Percentiles rank a stretch among this genome's conserved stretches.
Conservation (phyloP, 2,888 invertebrate genomes). For the Caradrina clavipalpis region DNA sequence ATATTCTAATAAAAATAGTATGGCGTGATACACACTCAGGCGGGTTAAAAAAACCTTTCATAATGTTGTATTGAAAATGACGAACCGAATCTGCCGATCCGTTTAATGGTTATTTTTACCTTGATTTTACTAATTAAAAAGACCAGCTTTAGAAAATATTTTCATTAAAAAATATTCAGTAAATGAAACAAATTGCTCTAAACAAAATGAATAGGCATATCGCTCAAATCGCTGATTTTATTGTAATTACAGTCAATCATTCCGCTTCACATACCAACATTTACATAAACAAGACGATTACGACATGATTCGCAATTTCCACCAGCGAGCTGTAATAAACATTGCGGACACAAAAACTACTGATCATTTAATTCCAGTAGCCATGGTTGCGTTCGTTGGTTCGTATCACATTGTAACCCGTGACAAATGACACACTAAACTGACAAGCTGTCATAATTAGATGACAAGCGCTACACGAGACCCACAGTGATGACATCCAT, state of each 20-base stretch:
- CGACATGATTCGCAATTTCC: slow-evolving; percentile 18
- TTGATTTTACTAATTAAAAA: background rate
- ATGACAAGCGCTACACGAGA: slow-evolving; percentile 6
- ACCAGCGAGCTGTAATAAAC: slow-evolving; percentile 11
- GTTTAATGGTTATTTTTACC: background rate
- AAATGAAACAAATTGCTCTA: slow-evolving; percentile 4
- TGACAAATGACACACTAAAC: background rate
- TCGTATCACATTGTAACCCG: background rate
- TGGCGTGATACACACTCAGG: background rate
- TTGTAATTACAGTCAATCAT: slow-evolving; percentile 36
- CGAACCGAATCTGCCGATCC: no score
- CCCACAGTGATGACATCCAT: slow-evolving; percentile 2
- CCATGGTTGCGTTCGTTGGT: background rate
- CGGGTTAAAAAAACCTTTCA: no score
- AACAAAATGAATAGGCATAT: slow-evolving; percentile 21
- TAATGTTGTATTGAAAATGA: no score
- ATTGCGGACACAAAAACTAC: slow-evolving; percentile 3
- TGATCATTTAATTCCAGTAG: background rate
- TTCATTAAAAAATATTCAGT: background rate
- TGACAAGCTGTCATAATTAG: background rate
- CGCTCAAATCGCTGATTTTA: slow-evolving; percentile 31
- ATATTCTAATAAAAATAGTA: background rate
- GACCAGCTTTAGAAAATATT: background rate
- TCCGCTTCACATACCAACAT: slow-evolving; percentile 37
- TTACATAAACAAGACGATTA: slow-evolving; percentile 29